Evolutionary conservation across 2,797 vertebrate species (phyloP).

Genomic region (Arremon aurantiirostris): DNA sequence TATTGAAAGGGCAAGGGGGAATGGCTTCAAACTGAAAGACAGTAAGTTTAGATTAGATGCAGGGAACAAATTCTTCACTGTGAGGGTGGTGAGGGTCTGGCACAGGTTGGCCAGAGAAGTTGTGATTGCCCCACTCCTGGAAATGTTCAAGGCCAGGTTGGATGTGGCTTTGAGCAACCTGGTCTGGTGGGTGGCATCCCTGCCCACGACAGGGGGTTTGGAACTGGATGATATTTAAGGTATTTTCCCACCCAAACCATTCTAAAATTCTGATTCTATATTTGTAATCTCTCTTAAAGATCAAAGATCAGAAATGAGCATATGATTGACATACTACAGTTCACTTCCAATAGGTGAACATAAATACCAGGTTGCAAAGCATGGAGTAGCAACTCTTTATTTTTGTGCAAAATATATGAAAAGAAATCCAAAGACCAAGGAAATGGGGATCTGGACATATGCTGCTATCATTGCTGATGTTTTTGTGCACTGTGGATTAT

Average conservation of each 20-base stretch:
- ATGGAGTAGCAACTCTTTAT: neutral
- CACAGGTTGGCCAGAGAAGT: neutral
- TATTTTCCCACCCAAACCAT: neutral
- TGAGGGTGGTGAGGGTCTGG: neutral
- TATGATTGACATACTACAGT: neutral
- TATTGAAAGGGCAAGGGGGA: neutral
- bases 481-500: neutral
- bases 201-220: neutral
- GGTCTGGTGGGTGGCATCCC: neutral
- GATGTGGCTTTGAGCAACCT: neutral
- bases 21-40: neutral
- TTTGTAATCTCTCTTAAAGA: neutral
- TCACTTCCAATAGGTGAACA: neutral
- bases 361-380: neutral
- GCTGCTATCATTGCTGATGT: neutral
- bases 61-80: neutral
- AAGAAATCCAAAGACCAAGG: neutral
- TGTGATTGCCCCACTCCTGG: neutral
- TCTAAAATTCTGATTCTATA: neutral
- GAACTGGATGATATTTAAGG: neutral
- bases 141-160: neutral
- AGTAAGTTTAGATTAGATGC: neutral
- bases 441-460: neutral
- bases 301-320: neutral
- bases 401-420: neutral